Base-by-base conservation (phyloP, 2,888 invertebrate genomes). In the Mythimna lalbum region DNA sequence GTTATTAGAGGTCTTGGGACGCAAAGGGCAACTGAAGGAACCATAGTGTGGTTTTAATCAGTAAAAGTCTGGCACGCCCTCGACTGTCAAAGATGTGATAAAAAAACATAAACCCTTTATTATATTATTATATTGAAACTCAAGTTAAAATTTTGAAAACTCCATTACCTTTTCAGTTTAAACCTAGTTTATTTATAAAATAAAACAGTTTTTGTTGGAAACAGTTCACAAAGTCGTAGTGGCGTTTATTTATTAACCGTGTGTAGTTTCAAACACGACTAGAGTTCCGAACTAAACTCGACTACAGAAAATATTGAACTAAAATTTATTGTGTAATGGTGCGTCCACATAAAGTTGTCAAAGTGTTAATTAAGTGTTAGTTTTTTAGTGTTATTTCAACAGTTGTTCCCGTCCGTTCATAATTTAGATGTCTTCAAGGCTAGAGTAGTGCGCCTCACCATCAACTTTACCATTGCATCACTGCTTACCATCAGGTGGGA, bases 221-320 rank as follows among this genome's bases (percentile, higher is more conserved):
- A 52, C 57, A 27, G 10, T 61, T 71, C 27, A 14, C 53, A 60
- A 73, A 72, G 63, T 72, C 63, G 23, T 33, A 43, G n/a, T n/a
- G 1, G 27, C 23, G 21, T 36, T 71, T 60, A 70, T 70, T 60
- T 71, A 60, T 71, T 17, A 53, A 72, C 50, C 50, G 63, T 73
- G 50, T 43, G 39, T 73, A 57, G 72, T 72, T 63, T 73, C 33
- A 50, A 71, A 73, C 43, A 47, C 31, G 43, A 39, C 52, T 63
- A 47, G 73, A 63, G 43, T 72, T 72, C 21, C 36, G 59, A 73
- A 63, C 63, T 63, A 57, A 53, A 53, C 21, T 31, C 14, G 4
- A 27, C 19, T 43, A 39, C 39, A n/a, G 33, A 59, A 59, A 70
- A 27, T 33, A 33, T 23, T 23, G 23, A 59, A 70, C 23, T 23